phyloP scores from a whole-genome alignment of 2,888 invertebrate genomes.

The Campoletis raptor region DNA sequence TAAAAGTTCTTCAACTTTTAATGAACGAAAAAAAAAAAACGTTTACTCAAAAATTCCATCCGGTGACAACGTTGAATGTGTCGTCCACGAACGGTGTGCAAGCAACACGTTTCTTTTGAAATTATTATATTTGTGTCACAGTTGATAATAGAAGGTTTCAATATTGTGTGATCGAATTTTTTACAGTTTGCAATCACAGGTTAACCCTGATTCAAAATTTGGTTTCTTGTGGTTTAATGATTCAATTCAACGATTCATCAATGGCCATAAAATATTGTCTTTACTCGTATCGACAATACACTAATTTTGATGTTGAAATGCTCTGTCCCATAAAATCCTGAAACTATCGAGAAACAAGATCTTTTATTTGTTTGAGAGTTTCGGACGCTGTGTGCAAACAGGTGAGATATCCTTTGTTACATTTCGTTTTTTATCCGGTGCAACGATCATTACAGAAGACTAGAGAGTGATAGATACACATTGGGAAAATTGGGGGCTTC shows the following conservation, averaged over 20 bases:
- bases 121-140: neutral
- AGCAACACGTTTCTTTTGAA: neutral
- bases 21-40: neutral
- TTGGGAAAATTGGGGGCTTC: slow-evolving; percentile 22
- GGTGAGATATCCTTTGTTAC: slow-evolving; percentile 7
- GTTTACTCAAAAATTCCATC: neutral
- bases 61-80: neutral
- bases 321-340: neutral
- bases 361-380: neutral
- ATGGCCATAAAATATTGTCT: neutral
- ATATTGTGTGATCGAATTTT: neutral
- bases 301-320: neutral
- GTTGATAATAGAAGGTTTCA: neutral
- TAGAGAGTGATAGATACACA: slow-evolving; percentile 40
- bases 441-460: slow-evolving; percentile 14
- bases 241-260: neutral
- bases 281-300: neutral
- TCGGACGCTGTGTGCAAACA: neutral
- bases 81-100: neutral
- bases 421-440: slow-evolving; percentile 31
- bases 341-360: neutral
- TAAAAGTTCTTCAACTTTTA: neutral
- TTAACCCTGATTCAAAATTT: neutral
- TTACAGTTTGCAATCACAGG: neutral
- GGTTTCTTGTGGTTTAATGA: neutral